A percentile compares a stretch with the other conserved stretches of the same genome.
Conservation (phyloP, 2,888 invertebrate species). For the Bombylius discolor region DNA sequence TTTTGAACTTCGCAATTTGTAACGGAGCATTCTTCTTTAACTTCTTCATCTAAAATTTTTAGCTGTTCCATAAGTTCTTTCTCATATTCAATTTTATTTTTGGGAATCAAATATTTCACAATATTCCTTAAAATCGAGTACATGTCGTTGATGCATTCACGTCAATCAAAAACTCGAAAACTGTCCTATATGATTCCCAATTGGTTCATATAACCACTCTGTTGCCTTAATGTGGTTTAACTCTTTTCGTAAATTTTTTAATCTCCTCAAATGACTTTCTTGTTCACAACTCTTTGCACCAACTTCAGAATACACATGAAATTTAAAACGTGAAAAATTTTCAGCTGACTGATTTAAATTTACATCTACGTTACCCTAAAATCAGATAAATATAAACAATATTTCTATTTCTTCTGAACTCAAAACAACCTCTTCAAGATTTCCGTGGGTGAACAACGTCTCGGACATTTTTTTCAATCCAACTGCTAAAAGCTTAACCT, state of each 20-base stretch:
- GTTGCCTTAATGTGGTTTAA: conserved; percentile 64
- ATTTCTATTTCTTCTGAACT: too few species aligned
- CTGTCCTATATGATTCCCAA: conserved; percentile 53
- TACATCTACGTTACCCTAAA: not conserved
- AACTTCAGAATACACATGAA: conserved; percentile 23
- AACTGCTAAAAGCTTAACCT: too few species aligned
- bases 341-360: conserved; percentile 10
- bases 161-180: not conserved
- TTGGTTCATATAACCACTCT: conserved; percentile 65
- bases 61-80: conserved; percentile 37
- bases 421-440: too few species aligned
- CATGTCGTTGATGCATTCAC: not conserved
- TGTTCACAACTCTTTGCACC: conserved; percentile 41
- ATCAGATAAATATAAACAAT: not conserved
- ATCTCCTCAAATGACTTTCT: conserved; percentile 57
- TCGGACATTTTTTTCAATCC: too few species aligned
- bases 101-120: too few species aligned
- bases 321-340: conserved; percentile 23
- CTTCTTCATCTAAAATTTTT: conserved; percentile 33
- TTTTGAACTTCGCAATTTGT: not conserved
- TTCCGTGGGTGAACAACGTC: too few species aligned
- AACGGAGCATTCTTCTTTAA: conserved; percentile 16
- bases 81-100: conserved; percentile 21
- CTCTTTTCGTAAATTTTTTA: conserved; percentile 59
- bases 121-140: too few species aligned